Conservation (phyloP, 2,113 vertebrate species). For the Poeciliopsis prolifica region DNA sequence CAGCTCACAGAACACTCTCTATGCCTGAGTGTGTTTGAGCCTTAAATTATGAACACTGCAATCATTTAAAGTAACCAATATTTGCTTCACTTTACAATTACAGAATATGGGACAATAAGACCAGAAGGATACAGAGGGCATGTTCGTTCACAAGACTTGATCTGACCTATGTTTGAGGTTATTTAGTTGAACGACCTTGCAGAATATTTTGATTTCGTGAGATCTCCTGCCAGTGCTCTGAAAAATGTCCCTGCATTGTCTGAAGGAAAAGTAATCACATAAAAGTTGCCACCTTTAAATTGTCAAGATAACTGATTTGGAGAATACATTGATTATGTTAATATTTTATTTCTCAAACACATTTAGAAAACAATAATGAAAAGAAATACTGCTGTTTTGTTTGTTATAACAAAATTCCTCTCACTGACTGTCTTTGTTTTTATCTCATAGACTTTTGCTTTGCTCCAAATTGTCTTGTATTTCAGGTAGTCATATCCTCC, state of each 20-base stretch:
- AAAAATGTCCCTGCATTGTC: neutral
- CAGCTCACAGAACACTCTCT: no score
- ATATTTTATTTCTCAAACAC: neutral
- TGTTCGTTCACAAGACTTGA: neutral
- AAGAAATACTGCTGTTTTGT: neutral
- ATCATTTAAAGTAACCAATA: no score
- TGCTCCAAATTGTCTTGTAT: constrained; percentile 18
- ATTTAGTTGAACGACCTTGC: neutral
- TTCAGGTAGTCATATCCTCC: constrained; percentile 58
- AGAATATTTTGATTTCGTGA: neutral
- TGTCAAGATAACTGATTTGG: neutral
- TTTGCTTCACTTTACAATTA: neutral
- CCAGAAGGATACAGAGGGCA: neutral
- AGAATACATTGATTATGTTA: no score
- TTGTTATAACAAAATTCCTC: neutral
- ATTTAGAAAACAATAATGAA: neutral
- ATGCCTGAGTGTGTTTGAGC: no score
- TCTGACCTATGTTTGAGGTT: neutral
- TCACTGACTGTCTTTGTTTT: neutral
- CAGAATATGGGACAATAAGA: neutral
- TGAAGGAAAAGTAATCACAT: neutral
- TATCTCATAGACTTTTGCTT: neutral
- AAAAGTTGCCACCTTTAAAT: neutral
- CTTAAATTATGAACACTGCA: no score
- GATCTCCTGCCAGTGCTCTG: neutral